Evolutionary conservation across 2,113 vertebrate genomes (phyloP).

Genomic region (Ascaphus truei): DNA sequence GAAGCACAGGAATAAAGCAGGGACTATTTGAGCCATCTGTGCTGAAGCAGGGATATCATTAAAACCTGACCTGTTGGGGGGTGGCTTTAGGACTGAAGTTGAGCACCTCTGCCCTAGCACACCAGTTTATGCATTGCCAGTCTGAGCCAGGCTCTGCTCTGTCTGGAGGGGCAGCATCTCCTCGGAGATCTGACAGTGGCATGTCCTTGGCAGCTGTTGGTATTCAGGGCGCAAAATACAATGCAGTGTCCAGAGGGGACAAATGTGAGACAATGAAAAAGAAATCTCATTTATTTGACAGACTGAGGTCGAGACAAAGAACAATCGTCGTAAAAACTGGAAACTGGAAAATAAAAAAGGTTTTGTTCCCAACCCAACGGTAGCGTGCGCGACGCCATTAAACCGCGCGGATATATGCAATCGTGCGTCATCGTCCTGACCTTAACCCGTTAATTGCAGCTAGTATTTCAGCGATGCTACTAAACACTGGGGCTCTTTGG

Average conservation of each 20-base stretch:
- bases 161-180: not conserved
- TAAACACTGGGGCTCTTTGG: too few species aligned
- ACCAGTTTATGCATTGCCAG: not conserved
- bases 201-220: constrained; percentile 21
- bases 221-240: constrained; percentile 31
- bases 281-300: constrained; percentile 29
- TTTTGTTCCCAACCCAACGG: not conserved
- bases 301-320: constrained; percentile 30
- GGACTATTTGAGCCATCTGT: too few species aligned
- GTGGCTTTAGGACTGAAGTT: too few species aligned
- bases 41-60: too few species aligned
- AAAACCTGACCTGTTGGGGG: too few species aligned
- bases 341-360: constrained; percentile 14
- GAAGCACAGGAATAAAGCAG: too few species aligned
- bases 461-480: too few species aligned
- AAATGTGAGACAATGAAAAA: constrained; percentile 15
- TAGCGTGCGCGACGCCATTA: not conserved
- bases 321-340: constrained; percentile 30
- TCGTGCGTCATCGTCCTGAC: not conserved
- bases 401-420: not conserved
- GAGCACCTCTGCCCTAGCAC: constrained; percentile 5
- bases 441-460: too few species aligned
- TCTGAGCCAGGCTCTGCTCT: not conserved
- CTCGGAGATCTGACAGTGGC: constrained; percentile 17
- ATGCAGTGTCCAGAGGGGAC: constrained; percentile 1